phyloP scores from a whole-genome alignment of 2,113 vertebrate genomes.

The Bambusicola thoracicus region DNA sequence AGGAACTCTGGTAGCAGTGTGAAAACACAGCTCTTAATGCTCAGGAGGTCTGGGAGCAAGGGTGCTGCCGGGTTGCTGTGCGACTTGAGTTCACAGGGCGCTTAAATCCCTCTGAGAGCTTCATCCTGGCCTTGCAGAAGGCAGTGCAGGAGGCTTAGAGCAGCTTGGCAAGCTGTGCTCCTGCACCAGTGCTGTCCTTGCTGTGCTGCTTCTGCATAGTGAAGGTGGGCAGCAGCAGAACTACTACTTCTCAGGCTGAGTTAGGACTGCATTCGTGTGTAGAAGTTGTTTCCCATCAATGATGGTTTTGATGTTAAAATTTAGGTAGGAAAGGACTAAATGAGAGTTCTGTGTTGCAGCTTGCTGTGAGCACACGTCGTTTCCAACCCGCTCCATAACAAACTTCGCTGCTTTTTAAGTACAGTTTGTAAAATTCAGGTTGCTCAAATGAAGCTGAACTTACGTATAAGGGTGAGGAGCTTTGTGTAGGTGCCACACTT shows the following conservation, averaged over 20 bases:
- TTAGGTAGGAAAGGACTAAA: accelerated
- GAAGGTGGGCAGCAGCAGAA: neutral
- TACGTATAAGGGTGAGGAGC: neutral
- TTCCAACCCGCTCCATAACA: neutral
- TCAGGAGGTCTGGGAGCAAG: neutral
- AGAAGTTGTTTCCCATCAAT: neutral
- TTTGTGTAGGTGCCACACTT: neutral
- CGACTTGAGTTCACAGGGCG: neutral
- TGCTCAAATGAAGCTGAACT: neutral
- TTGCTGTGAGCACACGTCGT: neutral
- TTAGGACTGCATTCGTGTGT: neutral
- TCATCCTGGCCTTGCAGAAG: neutral
- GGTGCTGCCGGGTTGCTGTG: neutral
- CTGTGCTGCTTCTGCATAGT: neutral
- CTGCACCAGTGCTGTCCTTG: too few relatives aligned
- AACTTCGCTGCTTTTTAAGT: neutral
- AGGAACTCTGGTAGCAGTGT: neutral
- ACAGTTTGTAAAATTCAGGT: neutral
- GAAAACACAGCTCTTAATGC: neutral
- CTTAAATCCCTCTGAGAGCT: neutral
- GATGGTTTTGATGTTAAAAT: neutral
- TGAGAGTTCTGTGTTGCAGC: neutral
- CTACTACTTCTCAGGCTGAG: neutral
- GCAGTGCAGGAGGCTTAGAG: neutral
- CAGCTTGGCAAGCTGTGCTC: neutral